A percentile compares a stretch with the other conserved stretches of the same genome.
phyloP scores from a whole-genome alignment of 2,797 vertebrate genomes.

The Rousettus madagascariensis region DNA sequence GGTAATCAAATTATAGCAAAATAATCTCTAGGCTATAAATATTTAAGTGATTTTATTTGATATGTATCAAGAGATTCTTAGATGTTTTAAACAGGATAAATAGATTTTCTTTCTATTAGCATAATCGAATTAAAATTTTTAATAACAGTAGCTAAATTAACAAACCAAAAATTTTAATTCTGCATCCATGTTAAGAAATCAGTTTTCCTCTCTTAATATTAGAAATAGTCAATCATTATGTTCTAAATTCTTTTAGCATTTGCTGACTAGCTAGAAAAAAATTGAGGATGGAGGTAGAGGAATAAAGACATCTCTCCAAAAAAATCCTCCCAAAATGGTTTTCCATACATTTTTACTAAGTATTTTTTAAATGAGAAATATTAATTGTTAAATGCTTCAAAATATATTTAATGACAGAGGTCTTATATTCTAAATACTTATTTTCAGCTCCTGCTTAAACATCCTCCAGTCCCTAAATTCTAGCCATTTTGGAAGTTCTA shows the following conservation, averaged over 20 bases:
- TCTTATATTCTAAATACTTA: neutral
- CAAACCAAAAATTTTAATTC: neutral
- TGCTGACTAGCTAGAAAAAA: neutral
- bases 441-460: neutral
- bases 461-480: neutral
- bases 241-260: neutral
- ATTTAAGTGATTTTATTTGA: neutral
- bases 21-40: neutral
- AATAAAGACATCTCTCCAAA: neutral
- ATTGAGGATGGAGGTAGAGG: fast-evolving
- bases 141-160: neutral
- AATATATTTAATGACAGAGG: neutral
- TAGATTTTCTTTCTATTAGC: neutral
- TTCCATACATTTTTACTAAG: neutral
- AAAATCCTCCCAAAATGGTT: neutral
- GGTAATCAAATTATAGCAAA: neutral
- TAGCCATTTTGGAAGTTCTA: neutral
- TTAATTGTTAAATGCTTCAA: neutral
- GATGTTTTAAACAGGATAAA: neutral
- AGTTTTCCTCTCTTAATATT: neutral
- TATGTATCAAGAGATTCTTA: neutral
- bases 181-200: neutral
- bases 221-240: neutral
- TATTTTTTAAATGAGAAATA: neutral
- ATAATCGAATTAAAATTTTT: neutral